Evolutionary conservation across 1,140 invertebrate genomes (phyloP).

Genomic region (Pachypeltis micranthus): DNA sequence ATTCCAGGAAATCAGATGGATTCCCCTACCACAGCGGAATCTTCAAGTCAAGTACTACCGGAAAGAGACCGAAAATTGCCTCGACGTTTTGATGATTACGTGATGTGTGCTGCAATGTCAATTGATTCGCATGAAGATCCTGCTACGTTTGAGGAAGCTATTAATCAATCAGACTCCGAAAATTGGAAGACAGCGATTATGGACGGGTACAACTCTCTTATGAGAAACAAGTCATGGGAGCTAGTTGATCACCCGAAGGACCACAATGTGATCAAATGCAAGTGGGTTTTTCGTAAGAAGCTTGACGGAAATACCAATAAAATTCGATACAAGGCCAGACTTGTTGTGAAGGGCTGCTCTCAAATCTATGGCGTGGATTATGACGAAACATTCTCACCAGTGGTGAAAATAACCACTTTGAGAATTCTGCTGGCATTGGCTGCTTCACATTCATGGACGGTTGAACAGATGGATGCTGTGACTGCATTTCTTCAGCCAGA

Average conservation of each 20-base stretch:
- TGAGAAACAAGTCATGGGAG: constrained; percentile 30
- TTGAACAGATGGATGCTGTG: constrained; percentile 33
- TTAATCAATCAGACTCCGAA: constrained; percentile 13
- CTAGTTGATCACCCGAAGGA: constrained; percentile 29
- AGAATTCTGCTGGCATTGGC: constrained; percentile 33
- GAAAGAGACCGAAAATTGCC: neutral
- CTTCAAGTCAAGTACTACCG: neutral
- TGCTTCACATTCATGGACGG: constrained; percentile 29
- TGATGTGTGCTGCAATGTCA: neutral
- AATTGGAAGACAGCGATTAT: constrained; percentile 20
- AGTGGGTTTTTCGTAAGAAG: constrained; percentile 35
- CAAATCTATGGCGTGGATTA: constrained; percentile 33
- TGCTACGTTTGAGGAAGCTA: neutral
- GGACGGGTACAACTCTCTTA: constrained; percentile 11
- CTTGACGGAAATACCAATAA: constrained; percentile 25
- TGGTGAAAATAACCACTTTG: constrained; percentile 31
- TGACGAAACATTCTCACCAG: constrained; percentile 34
- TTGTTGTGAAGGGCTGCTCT: constrained; percentile 33
- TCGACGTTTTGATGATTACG: no score
- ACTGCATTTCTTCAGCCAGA: constrained; percentile 37
- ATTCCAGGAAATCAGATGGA: neutral
- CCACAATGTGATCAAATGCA: constrained; percentile 29
- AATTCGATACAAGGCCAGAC: constrained; percentile 34
- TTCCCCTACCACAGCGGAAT: neutral
- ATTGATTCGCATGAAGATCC: neutral